Conservation (phyloP, 2,888 invertebrate genomes). For the Machimus rusticus region DNA sequence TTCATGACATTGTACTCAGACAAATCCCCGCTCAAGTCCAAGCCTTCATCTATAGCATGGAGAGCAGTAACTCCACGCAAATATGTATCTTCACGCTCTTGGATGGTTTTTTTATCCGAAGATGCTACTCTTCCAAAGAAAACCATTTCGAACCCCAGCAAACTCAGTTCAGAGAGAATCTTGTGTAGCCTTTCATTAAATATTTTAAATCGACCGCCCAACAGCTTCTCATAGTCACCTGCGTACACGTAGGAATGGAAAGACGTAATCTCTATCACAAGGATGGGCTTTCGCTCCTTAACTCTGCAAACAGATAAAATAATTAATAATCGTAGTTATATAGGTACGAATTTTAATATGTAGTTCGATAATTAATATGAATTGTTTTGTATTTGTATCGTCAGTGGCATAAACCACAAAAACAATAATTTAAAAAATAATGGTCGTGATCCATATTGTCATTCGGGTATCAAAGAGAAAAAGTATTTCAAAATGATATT, state of each 20-base stretch:
- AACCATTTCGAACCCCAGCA: conserved; percentile 28
- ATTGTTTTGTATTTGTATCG: too few species aligned
- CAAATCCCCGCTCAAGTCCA: conserved; percentile 5
- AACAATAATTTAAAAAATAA: too few species aligned
- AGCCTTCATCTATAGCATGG: not conserved
- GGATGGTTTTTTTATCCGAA: not conserved
- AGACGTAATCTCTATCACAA: conserved; percentile 34
- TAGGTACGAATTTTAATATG: too few species aligned
- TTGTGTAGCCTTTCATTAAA: not conserved
- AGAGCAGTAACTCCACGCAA: not conserved
- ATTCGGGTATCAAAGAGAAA: too few species aligned
- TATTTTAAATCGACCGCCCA: conserved; percentile 43
- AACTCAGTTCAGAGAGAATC: not conserved
- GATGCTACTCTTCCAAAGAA: conserved; percentile 34
- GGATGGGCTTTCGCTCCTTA: not conserved
- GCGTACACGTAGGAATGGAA: not conserved
- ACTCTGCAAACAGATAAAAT: not conserved
- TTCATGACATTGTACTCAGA: not conserved
- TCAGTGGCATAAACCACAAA: too few species aligned
- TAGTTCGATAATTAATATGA: too few species aligned
- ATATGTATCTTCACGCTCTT: conserved; percentile 32
- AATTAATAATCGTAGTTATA: too few species aligned
- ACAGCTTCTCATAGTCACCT: conserved; percentile 31
- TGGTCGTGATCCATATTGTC: too few species aligned
- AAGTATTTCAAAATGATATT: too few species aligned